Base-by-base conservation (phyloP, 2,797 vertebrate species). In the Aldrovandia affinis region DNA sequence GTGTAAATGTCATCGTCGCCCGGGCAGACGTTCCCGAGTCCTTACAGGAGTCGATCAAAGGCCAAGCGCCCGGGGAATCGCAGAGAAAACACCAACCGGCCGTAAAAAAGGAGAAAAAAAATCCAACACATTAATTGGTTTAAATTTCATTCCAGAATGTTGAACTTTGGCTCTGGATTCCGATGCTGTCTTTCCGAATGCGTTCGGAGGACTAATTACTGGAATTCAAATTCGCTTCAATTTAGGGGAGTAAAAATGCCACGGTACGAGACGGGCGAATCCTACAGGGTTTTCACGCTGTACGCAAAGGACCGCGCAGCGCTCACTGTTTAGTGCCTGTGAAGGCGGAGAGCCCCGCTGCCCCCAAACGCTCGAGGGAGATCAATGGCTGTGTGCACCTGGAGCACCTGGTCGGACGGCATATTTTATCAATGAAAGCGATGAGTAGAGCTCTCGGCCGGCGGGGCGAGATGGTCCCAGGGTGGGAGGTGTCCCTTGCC, bases 1-100 rank as follows among this genome's bases (percentile, higher is more conserved):
- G 95, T 97, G 97, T 97, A 99, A 99, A 99, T 98, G 98, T 98
- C 97, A 98, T 91, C 91, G 93, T 92, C 91, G 92, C 94, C 91
- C 92, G 77, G 95, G 94, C 95, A 94, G 93, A 95, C 93, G 94
- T 95, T 94, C 94, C 93, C 91, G 93, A 95, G 95, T 96, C 95
- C 95, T 94, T 95, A 95, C 93, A 93, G 95, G 94, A 96, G 94
- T 94, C 95, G 95, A 96, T 96, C 95, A 97, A 96, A 97, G 96
- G 96, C 94, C 95, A 92, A 88, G 93, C 95, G 94, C 96, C 94
- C 92, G 89, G 96, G 96, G 96, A 97, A 95, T 95, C 94, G 92
- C 95, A 95, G 95, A 94, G 95, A 96, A 96, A 97, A 97, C 96
- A 96, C 84, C 93, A 94, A 94, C 94, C 93, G 95, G 96, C 86